Conservation (phyloP, 2,888 invertebrate genomes). For the Chironomus riparius region DNA sequence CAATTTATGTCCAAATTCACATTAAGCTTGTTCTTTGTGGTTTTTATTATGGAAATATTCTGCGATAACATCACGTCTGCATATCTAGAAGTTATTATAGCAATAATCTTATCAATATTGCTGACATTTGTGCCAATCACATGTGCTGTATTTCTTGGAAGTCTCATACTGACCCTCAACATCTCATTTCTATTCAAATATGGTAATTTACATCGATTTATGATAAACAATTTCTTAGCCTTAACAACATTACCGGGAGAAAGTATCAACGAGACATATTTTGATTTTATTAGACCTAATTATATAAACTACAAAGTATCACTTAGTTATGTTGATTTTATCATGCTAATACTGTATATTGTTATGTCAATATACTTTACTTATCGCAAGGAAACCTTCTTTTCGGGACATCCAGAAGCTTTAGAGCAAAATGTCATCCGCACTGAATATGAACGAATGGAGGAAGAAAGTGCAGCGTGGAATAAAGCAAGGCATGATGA, state of each 20-base stretch:
- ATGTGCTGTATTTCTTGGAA: slow-evolving; percentile 9
- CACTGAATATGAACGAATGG: not conserved
- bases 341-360: not conserved
- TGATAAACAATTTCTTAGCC: not conserved
- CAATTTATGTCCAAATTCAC: not conserved
- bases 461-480: not conserved
- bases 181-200: not conserved
- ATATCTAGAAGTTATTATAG: not conserved
- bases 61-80: not conserved
- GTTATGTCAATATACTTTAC: not conserved
- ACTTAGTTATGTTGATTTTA: not conserved
- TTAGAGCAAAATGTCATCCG: too few relatives aligned
- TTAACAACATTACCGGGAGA: not conserved
- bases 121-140: not conserved
- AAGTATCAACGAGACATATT: not conserved
- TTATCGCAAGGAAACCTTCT: not conserved
- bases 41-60: not conserved
- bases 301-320: slow-evolving; percentile 9
- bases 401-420: not conserved
- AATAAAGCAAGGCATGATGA: not conserved
- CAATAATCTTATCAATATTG: not conserved
- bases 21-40: not conserved
- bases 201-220: slow-evolving; percentile 19
- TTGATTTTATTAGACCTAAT: not conserved
- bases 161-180: not conserved